Evolutionary conservation across 2,113 vertebrate species (phyloP).

Genomic region (Antigone vipio): DNA sequence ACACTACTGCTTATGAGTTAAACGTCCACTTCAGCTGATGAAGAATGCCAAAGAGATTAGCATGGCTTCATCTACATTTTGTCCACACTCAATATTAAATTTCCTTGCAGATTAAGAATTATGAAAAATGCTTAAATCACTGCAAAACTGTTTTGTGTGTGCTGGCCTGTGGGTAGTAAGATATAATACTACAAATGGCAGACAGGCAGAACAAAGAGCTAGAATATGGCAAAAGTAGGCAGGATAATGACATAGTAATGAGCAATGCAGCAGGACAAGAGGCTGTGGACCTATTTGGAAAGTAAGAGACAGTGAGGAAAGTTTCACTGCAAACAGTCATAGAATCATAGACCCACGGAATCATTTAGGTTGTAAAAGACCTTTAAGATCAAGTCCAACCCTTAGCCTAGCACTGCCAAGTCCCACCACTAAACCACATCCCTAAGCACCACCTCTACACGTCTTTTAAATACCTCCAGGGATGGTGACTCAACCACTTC

Average conservation of each 20-base stretch:
- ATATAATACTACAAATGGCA: neutral
- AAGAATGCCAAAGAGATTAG: constrained; percentile 11
- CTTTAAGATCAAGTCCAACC: too few relatives aligned
- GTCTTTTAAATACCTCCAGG: too few relatives aligned
- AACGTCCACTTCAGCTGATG: neutral
- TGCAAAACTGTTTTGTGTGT: neutral
- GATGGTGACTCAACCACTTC: too few relatives aligned
- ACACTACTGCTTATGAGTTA: neutral
- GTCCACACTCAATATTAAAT: neutral
- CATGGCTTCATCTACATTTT: constrained; percentile 3
- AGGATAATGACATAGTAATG: neutral
- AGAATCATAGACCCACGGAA: too few relatives aligned
- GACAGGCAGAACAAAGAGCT: neutral
- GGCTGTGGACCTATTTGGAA: neutral
- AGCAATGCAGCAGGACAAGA: neutral
- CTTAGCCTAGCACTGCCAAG: too few relatives aligned
- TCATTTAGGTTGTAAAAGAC: too few relatives aligned
- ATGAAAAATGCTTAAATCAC: constrained; percentile 2
- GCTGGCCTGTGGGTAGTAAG: neutral
- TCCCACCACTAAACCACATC: too few relatives aligned
- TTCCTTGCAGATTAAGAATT: constrained; percentile 12
- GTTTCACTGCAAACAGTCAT: neutral
- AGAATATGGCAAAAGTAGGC: neutral
- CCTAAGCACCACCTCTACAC: too few relatives aligned
- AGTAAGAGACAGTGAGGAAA: neutral